Base-by-base conservation (phyloP, 35 echinoderm and acorn worm genomes). In the Strongylocentrotus purpuratus region DNA sequence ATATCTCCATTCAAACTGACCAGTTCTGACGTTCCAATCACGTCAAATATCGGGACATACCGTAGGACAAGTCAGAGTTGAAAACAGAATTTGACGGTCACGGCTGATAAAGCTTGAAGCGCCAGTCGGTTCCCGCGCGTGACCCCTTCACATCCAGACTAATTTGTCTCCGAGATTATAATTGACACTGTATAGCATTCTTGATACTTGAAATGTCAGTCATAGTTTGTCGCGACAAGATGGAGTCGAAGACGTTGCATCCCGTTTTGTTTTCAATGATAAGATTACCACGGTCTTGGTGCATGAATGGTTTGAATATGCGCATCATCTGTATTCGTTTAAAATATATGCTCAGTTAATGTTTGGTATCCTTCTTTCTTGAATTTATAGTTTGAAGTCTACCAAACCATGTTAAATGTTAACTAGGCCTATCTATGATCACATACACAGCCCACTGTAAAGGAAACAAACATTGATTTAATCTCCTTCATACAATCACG, bases 151-250 rank as follows among this genome's bases (percentile, higher is more conserved):
- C 65, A 78, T 78, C 65, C 22, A 78, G 5, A 78, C 22, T 18
- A 78, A 78, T 78, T 78, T 78, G 65, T 78, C 65, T 78, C 22
- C 20, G 65, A 78, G 65, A 78, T 78, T 78, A 78, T 78, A 78
- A 78, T 78, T 78, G 65, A 78, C 65, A 78, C 65, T 78, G 65
- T 78, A 78, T 78, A 78, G 28, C 4, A 78, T 28, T 78, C 20
- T 78, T 15, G 61, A 78, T 78, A 78, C 65, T 78, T 78, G 65
- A 78, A 78, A 78, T 78, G 65, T 78, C 65, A 15, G 28, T 78
- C 65, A 78, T 78, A 78, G 20, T 78, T 78, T 78, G 22, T 78
- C 65, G 65, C 65, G 65, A 78, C 65, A 28, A 78, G 65, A n/a
- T n/a, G 65, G 22, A 71, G 28, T 28, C 20, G 65, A 78, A 78